A percentile compares a stretch with the other conserved stretches of the same genome.
phyloP scores from a whole-genome alignment of 1,140 invertebrate genomes.

The Asbolus verrucosus region DNA sequence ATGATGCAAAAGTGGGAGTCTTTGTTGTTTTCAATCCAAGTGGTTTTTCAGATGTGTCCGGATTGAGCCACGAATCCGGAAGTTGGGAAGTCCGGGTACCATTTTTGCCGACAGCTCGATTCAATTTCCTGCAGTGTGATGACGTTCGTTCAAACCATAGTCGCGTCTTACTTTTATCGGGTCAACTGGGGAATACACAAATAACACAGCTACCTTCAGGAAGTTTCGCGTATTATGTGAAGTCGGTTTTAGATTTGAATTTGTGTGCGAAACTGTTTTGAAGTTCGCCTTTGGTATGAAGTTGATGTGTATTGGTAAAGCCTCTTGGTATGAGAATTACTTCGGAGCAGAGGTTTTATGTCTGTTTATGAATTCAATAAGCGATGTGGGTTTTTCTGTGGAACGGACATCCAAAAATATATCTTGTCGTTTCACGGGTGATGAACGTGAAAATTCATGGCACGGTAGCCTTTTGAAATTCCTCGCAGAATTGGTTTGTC shows the following conservation, averaged over 20 bases:
- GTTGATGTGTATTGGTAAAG: slow-evolving; percentile 1
- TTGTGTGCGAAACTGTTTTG: no score
- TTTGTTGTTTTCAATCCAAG: no score
- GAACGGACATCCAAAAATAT: background rate
- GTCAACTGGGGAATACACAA: slow-evolving; percentile 11
- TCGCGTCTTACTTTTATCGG: slow-evolving; percentile 2
- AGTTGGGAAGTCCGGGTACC: background rate
- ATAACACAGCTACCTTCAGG: background rate
- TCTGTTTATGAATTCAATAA: slow-evolving; percentile 19
- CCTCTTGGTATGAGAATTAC: background rate
- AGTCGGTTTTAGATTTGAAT: slow-evolving; percentile 5
- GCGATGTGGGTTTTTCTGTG: slow-evolving; percentile 4
- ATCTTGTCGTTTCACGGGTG: slow-evolving; percentile 18
- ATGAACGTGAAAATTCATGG: slow-evolving; percentile 33
- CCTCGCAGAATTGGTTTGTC: slow-evolving; percentile 34
- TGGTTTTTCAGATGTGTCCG: no score
- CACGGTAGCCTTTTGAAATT: slow-evolving; percentile 23
- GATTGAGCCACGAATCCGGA: background rate
- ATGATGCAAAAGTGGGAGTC: no score
- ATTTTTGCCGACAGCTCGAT: slow-evolving; percentile 27
- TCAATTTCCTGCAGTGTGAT: slow-evolving; percentile 23
- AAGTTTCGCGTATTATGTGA: slow-evolving; percentile 4
- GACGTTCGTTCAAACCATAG: background rate
- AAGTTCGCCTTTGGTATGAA: background rate
- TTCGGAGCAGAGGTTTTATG: slow-evolving; percentile 19